Evolutionary conservation across 2,113 vertebrate genomes (phyloP).

Genomic region (Lethenteron camtschaticum): DNA sequence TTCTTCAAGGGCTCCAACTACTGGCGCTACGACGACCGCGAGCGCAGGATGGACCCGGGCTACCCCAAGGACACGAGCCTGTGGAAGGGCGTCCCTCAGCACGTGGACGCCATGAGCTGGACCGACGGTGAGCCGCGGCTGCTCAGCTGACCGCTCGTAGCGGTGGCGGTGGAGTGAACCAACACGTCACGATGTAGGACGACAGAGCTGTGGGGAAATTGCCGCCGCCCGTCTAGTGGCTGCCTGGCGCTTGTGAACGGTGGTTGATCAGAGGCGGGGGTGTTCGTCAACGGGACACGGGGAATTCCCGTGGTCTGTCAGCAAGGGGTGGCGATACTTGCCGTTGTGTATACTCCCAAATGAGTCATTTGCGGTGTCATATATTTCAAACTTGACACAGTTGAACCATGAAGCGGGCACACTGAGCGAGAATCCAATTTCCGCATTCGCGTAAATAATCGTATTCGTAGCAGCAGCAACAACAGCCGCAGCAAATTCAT

Average conservation of each 20-base stretch:
- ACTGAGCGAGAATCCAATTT: too few species aligned
- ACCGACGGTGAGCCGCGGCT: conserved; percentile 47
- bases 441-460: too few species aligned
- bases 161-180: fast-evolving
- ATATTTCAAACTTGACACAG: too few species aligned
- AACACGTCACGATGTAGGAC: background rate
- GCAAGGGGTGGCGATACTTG: too few species aligned
- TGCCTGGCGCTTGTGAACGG: background rate
- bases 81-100: conserved; percentile 62
- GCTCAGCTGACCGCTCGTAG: background rate
- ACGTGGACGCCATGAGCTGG: conserved; percentile 73
- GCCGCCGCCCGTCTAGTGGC: background rate
- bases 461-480: too few species aligned
- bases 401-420: too few species aligned
- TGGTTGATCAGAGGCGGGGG: background rate
- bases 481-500: too few species aligned
- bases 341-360: too few species aligned
- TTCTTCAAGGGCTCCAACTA: conserved; percentile 73
- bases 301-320: too few species aligned
- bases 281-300: background rate
- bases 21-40: conserved; percentile 67
- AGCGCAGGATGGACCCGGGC: conserved; percentile 51
- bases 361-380: too few species aligned
- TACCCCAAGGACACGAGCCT: conserved; percentile 48
- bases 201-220: background rate